A percentile compares a stretch with the other conserved stretches of the same genome.
Evolutionary conservation across 2,888 invertebrate genomes (phyloP).

Genomic region (Byasa hedistus): DNA sequence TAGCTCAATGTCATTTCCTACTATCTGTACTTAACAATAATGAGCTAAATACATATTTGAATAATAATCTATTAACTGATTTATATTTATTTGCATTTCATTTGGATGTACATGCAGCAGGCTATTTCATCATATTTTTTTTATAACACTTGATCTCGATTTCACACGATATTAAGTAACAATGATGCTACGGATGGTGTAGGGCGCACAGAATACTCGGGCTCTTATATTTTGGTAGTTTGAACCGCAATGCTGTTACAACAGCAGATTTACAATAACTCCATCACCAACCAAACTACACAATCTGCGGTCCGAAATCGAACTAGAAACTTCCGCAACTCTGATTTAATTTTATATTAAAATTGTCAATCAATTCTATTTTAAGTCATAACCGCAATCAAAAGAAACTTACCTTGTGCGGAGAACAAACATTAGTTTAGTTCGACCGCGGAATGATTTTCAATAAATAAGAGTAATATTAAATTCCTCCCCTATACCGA

Average conservation of each 20-base stretch:
- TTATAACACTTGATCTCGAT: neutral
- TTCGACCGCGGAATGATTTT: constrained; percentile 69
- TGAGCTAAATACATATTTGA: constrained; percentile 21
- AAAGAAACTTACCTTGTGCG: neutral
- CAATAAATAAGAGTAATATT: constrained; percentile 79
- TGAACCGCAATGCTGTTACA: too few species aligned
- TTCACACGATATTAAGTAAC: too few species aligned
- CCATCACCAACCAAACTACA: too few species aligned
- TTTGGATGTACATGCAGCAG: neutral
- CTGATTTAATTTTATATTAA: neutral
- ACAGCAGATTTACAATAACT: too few species aligned
- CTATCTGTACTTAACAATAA: constrained; percentile 13
- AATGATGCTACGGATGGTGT: too few species aligned
- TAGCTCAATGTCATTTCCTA: constrained; percentile 27
- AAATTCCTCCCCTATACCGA: constrained; percentile 73
- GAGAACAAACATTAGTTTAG: constrained; percentile 56
- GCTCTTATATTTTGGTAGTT: too few species aligned
- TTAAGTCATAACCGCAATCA: neutral
- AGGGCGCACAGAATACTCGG: too few species aligned
- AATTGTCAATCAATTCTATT: neutral
- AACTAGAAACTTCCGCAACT: neutral
- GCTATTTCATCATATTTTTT: neutral
- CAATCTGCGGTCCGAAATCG: too few species aligned
- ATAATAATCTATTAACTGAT: constrained; percentile 4
- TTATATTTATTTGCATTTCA: neutral